Conservation (phyloP, 2,888 invertebrate genomes). For the Agrochola macilenta region DNA sequence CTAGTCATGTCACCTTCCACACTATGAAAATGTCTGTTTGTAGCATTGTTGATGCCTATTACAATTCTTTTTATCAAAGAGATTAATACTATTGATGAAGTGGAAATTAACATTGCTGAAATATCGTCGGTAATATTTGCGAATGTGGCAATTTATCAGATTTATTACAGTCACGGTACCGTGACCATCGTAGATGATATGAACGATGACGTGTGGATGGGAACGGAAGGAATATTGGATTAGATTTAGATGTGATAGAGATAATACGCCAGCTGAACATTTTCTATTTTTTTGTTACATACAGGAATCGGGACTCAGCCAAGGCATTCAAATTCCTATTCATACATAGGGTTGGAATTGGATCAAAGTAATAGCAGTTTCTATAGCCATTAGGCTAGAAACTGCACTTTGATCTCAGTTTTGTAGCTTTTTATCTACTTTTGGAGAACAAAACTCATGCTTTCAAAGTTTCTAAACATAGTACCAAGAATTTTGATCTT, state of each 20-base stretch:
- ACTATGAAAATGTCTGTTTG: background rate
- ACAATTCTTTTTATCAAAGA: background rate
- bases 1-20: background rate
- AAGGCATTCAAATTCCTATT: background rate
- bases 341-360: no score
- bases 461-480: constrained; percentile 44
- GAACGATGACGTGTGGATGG: constrained; percentile 2
- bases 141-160: constrained; percentile 36
- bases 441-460: constrained; percentile 26
- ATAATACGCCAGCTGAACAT: background rate
- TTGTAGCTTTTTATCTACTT: constrained; percentile 27
- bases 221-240: constrained; percentile 6
- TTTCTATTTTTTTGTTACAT: background rate
- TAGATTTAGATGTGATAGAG: background rate
- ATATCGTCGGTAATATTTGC: constrained; percentile 31
- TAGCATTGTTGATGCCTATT: background rate
- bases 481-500: constrained; percentile 49
- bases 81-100: constrained; percentile 7
- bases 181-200: constrained; percentile 15
- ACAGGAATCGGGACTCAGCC: background rate
- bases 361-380: no score
- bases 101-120: constrained; percentile 15
- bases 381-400: background rate
- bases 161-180: constrained; percentile 33
- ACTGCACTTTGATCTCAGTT: background rate